Evolutionary conservation across 2,113 vertebrate species (phyloP), one percentile per base, ranked within the genome.

Genomic region (Phalacrocorax aristotelis): DNA sequence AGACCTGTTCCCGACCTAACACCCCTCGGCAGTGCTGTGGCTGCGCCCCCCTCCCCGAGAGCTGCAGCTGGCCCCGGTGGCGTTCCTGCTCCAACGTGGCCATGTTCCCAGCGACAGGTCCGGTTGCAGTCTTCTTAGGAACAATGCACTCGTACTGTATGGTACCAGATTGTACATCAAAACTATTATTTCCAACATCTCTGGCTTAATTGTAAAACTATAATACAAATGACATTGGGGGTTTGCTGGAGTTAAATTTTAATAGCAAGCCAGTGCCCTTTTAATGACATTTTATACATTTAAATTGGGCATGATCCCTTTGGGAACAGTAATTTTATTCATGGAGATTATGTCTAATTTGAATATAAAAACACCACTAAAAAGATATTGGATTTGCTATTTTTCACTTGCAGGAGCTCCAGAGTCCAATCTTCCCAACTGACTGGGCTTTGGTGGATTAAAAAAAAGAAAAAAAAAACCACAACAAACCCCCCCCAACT

Each of bases 291-390:
- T 96, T 96, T 93, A 95, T 74, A 92, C 94, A 94, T 97, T 97
- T 96, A 97, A 98, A 97, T 96, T 95, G 97, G 92, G 94, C 20
- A 44, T 54, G 90, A 96, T 96, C 97, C 97, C 96, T 97, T 96
- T 91, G 98, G 97, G 97, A 98, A 96, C 90, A 87, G 93, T 96
- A 93, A 98, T 97, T 96, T 97, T 97, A 98, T 97, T 98, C 97
- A 97, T 95, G 87, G 92, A 98, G 97, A 94, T 91, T 94, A 94
- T 40, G 57, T 95, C 96, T 98, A 95, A 98, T 98, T 95, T 97
- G 97, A 98, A 98, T 97, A 93, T 76, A 97, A 97, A 97, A 97
- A 97, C 94, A 96, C 83, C 93, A 87, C 92, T 89, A 94, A 92
- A 97, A 96, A 97, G 95, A 95, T 93, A 96, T 7, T 88, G 91